Evolutionary conservation across 2,797 vertebrate species (phyloP), one percentile per base, ranked within the genome.

Genomic region (Sebastes alutus): DNA sequence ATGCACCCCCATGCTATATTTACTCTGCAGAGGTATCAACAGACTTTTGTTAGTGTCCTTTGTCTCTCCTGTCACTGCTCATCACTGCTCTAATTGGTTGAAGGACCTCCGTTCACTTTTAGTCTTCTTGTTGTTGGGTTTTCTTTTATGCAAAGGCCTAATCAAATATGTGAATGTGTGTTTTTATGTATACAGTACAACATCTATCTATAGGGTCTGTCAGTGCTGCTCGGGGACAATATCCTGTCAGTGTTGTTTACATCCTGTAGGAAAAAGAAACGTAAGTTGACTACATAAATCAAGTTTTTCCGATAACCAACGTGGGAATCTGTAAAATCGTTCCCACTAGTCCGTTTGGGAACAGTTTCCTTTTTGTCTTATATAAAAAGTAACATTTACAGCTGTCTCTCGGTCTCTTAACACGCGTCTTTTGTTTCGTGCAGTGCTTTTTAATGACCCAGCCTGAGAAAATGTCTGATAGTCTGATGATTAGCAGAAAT

Each of bases 161-260:
- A 63, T 80, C 27, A 75, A 54, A 56, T 27, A 18, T 64, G 49
- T 78, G 42, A 27, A 30, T 61, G 16, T 77, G 54, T 72, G 18
- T 55, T 49, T 49, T 1, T 52, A 12, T 52, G 2, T 55, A 12
- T 82, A n/a, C n/a, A 75, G 46, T 42, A 27, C n/a, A 42, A 42
- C 64, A 77, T 72, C 9, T 73, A 14, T 62, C 52, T 63, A 22
- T 56, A 35, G 68, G 35, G 68, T 81, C 60, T 54, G 54, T 72
- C 68, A n/a, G 72, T 27, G 66, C 81, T 68, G 61, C 55, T 67
- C 46, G 52, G 80, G 82, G 87, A 89, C 80, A 89, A 78, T 84
- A 89, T 92, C 89, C 88, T 88, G 83, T 84, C 75, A 59, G 27
- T 78, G 77, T 72, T 91, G 88, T 89, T 93, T 82, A 91, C 87